phyloP scores from a whole-genome alignment of 2,113 vertebrate species.

The Prunella himalayana region DNA sequence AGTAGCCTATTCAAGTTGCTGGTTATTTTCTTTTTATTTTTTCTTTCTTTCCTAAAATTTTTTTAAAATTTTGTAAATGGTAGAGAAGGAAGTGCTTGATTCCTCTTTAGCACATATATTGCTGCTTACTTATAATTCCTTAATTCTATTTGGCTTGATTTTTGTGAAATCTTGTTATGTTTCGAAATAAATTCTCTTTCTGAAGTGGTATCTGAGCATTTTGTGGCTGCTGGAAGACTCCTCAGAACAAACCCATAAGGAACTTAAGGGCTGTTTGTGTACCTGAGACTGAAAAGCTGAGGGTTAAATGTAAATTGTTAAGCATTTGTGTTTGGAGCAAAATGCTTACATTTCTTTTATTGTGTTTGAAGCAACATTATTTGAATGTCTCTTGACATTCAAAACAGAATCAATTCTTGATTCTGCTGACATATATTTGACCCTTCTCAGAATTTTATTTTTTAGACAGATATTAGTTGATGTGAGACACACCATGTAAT shows the following conservation, averaged over 20 bases:
- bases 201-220: not conserved
- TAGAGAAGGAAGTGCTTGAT: not conserved
- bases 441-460: not conserved
- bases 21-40: not conserved
- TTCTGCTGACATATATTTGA: not conserved
- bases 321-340: not conserved
- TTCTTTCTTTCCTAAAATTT: not conserved
- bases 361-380: not conserved
- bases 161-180: not conserved
- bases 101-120: not conserved
- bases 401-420: not conserved
- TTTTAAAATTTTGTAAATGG: not conserved
- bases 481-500: not conserved
- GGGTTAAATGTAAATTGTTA: accelerated
- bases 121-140: not conserved
- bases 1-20: not conserved
- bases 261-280: not conserved
- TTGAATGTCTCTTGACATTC: not conserved
- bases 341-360: not conserved
- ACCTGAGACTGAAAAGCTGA: not conserved
- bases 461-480: not conserved
- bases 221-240: not conserved
- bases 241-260: not conserved
- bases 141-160: not conserved
- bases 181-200: not conserved